phyloP scores from a whole-genome alignment of 2,888 invertebrate species.

The Orchesella flavescens region DNA sequence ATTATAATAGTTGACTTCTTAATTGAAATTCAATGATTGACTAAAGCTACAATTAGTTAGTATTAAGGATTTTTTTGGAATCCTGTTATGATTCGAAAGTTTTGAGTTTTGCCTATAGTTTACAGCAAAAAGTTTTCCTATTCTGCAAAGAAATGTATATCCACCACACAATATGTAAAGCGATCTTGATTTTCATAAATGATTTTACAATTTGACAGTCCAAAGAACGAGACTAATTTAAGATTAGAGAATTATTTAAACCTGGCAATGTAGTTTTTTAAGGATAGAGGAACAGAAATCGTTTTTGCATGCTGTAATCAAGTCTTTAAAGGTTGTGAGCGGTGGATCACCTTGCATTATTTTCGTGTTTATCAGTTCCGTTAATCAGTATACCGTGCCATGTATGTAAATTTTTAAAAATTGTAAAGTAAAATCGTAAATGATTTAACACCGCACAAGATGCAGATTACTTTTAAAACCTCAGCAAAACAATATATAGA shows the following conservation, averaged over 20 bases:
- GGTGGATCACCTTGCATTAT: conserved; percentile 57
- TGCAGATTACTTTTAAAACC: neutral
- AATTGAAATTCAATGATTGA: conserved; percentile 25
- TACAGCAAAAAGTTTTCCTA: neutral
- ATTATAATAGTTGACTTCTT: neutral
- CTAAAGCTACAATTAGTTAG: conserved; percentile 21
- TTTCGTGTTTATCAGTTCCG: conserved; percentile 35
- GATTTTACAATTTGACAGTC: no score
- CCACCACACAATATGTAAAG: no score
- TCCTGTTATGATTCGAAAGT: no score
- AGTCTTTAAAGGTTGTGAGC: conserved; percentile 52
- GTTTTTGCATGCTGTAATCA: conserved; percentile 21
- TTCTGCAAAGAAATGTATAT: no score
- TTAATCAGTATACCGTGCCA: neutral
- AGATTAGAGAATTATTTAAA: no score
- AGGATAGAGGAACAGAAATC: neutral
- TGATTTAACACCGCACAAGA: no score
- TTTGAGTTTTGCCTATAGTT: no score
- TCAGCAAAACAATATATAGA: neutral
- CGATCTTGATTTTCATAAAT: no score
- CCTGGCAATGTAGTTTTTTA: no score
- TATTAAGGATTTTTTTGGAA: conserved; percentile 1
- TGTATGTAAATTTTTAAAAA: neutral
- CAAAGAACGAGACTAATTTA: no score
- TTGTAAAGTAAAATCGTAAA: no score